Percentiles rank a stretch among this genome's conserved stretches.
phyloP scores from a whole-genome alignment of 2,797 vertebrate species.

The Cynopterus sphinx region DNA sequence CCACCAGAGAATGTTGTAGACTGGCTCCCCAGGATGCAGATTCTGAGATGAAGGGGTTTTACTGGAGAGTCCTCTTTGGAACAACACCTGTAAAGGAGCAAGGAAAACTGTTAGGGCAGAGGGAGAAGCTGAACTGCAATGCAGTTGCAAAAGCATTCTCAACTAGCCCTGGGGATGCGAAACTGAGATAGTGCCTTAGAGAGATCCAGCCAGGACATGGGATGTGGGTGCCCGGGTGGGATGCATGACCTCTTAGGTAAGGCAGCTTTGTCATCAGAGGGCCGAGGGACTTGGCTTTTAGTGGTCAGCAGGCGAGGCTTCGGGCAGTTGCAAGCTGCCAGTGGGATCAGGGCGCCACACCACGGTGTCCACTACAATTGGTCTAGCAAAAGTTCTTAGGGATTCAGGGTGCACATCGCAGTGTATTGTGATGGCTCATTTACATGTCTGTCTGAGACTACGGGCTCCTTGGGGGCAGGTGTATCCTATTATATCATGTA shows the following conservation, averaged over 20 bases:
- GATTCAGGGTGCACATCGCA: neutral
- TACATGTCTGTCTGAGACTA: neutral
- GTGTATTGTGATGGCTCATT: neutral
- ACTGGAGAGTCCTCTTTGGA: neutral
- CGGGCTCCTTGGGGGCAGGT: neutral
- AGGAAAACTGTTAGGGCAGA: neutral
- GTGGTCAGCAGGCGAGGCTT: neutral
- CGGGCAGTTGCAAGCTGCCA: too few relatives aligned
- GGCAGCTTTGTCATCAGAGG: neutral
- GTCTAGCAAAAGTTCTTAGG: neutral
- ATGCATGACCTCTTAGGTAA: neutral
- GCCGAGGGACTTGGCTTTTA: neutral
- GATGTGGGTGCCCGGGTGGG: too few relatives aligned
- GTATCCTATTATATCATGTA: neutral
- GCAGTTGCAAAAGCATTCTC: neutral
- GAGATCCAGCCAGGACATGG: fast-evolving
- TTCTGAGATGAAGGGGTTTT: neutral
- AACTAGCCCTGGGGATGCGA: neutral
- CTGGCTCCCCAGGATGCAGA: neutral
- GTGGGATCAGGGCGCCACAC: too few relatives aligned
- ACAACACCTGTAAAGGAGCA: neutral
- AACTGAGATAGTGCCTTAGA: neutral
- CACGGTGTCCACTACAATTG: fast-evolving
- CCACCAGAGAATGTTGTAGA: neutral
- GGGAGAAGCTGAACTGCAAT: neutral